Conservation (phyloP, 2,888 invertebrate genomes). For the Latrodectus elegans region DNA sequence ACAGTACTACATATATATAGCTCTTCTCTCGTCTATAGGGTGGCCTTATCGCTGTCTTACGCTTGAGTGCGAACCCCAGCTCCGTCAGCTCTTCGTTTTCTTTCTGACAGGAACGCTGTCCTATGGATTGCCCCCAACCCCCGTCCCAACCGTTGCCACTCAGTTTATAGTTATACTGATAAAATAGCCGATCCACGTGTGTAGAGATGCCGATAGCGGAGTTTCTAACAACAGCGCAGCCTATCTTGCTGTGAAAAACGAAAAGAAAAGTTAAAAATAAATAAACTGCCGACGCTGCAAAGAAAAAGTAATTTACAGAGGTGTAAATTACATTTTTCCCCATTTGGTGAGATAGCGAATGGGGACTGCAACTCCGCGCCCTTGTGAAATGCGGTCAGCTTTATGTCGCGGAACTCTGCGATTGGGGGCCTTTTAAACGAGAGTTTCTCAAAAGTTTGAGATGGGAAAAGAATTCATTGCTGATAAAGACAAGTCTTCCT, state of each 20-base stretch:
- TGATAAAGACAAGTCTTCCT: too few relatives aligned
- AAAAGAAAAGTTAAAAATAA: slow-evolving; percentile 34
- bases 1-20: neutral
- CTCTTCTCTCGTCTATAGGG: slow-evolving; percentile 33
- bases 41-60: slow-evolving; percentile 64
- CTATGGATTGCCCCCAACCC: neutral
- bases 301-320: slow-evolving; percentile 58
- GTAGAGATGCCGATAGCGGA: slow-evolving; percentile 39
- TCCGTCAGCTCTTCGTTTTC: slow-evolving; percentile 57
- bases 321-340: slow-evolving; percentile 55
- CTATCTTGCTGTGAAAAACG: slow-evolving; percentile 38
- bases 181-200: slow-evolving; percentile 55
- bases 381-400: slow-evolving; percentile 51
- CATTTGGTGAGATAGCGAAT: slow-evolving; percentile 10
- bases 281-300: neutral
- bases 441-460: slow-evolving; percentile 33
- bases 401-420: slow-evolving; percentile 37
- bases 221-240: neutral
- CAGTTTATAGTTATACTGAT: slow-evolving; percentile 28
- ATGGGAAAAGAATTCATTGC: too few relatives aligned
- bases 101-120: slow-evolving; percentile 33
- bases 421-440: slow-evolving; percentile 55
- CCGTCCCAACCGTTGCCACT: slow-evolving; percentile 2
- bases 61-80: slow-evolving; percentile 48
- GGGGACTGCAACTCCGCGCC: neutral